These are phyloP conservation scores for Melanerpes formicivorus DNA, from an alignment of 2,113 vertebrate genomes.

Conservation along the genomic window DNA sequence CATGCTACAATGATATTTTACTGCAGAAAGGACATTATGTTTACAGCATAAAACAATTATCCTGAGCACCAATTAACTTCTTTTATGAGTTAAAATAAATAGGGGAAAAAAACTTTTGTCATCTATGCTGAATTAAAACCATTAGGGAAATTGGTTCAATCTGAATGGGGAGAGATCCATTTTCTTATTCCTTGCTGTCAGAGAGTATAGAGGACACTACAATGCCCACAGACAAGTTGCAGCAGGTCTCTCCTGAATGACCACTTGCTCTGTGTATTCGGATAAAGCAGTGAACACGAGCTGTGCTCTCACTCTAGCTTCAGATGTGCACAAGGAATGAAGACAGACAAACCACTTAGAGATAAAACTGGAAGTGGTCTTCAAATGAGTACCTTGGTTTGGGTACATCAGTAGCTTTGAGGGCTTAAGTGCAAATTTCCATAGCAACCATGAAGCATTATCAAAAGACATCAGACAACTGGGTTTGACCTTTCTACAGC, in stretches of 20 bases:
- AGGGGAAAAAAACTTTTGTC: not conserved
- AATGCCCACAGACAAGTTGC: rapidly evolving
- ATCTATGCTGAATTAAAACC: not conserved
- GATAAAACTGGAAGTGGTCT: not conserved
- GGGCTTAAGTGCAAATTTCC: not conserved
- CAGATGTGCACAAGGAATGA: not conserved
- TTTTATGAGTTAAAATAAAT: not conserved
- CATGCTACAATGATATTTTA: not conserved
- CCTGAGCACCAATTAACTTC: not conserved
- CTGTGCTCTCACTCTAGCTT: not conserved
- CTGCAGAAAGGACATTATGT: not conserved
- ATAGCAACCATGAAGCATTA: not conserved
- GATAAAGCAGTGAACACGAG: not conserved
- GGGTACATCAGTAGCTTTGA: not conserved
- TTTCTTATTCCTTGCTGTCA: not conserved
- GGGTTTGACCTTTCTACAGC: not conserved
- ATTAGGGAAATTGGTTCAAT: not conserved
- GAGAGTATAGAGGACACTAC: not conserved
- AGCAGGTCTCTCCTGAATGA: not conserved
- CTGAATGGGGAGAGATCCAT: not conserved
- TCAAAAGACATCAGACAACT: not conserved
- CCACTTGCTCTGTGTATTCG: not conserved
- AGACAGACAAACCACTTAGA: not conserved
- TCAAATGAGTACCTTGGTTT: not conserved
- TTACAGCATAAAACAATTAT: not conserved